A percentile compares a stretch with the other conserved stretches of the same genome.
Conservation (phyloP, 2,888 invertebrate species). For the Sylvicola fuscatus region DNA sequence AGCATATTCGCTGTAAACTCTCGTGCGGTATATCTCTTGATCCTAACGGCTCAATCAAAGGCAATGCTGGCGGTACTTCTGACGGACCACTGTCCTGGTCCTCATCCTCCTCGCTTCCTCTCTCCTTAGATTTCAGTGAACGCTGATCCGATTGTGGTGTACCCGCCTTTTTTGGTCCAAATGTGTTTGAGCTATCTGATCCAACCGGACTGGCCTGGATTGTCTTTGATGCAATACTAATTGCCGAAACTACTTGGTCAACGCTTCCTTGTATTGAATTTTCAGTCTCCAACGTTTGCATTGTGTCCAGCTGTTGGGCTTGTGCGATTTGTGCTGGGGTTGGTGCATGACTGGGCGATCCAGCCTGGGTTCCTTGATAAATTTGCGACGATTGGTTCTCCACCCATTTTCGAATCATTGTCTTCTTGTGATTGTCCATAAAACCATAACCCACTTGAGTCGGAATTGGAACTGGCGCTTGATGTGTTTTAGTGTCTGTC, state of each 20-base stretch:
- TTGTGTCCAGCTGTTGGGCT: neutral
- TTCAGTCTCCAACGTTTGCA: neutral
- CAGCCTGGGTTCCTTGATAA: conserved; percentile 39
- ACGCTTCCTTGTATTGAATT: neutral
- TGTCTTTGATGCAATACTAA: neutral
- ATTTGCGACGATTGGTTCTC: conserved; percentile 76
- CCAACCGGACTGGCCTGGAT: neutral
- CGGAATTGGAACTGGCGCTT: conserved; percentile 14
- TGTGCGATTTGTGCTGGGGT: neutral
- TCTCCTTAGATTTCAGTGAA: conserved; percentile 18
- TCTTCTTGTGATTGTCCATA: conserved; percentile 83
- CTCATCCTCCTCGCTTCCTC: conserved; percentile 30
- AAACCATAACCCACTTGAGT: conserved; percentile 46
- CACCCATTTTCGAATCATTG: conserved; percentile 86
- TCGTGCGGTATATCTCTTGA: conserved; percentile 68
- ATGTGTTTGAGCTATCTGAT: neutral
- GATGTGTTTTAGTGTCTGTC: conserved; percentile 28
- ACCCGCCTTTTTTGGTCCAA: conserved; percentile 9
- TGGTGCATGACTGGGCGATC: conserved; percentile 21
- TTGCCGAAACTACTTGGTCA: neutral
- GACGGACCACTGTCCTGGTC: conserved; percentile 67
- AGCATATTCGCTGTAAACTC: conserved; percentile 39
- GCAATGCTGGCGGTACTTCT: conserved; percentile 61
- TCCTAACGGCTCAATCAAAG: conserved; percentile 55
- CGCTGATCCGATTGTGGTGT: conserved; percentile 20